Percentiles rank a stretch among this genome's conserved stretches.
Evolutionary conservation across 2,797 vertebrate genomes (phyloP).

Genomic region (Silurus lanzhouensis): DNA sequence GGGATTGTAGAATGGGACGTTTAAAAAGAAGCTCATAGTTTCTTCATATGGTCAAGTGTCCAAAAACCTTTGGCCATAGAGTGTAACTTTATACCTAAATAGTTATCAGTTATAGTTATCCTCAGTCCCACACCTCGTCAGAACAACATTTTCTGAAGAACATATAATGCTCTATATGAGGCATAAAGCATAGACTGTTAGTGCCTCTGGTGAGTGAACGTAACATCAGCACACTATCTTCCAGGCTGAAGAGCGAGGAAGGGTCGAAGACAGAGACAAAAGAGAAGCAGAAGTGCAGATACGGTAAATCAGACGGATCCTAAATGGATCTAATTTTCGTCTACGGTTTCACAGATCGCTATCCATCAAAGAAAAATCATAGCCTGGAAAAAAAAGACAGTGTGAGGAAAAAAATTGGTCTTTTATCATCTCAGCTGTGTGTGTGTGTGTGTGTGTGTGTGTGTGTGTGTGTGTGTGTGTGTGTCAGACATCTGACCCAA

Average conservation of each 20-base stretch:
- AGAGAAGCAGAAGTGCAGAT: background rate
- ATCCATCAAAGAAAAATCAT: constrained; percentile 19
- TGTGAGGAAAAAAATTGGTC: background rate
- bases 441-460: constrained; percentile 20
- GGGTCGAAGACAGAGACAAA: constrained; percentile 6
- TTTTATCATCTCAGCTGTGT: background rate
- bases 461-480: constrained; percentile 9
- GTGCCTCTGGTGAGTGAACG: too few species aligned
- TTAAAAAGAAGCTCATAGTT: too few species aligned
- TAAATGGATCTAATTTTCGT: constrained; percentile 20
- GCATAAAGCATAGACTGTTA: too few species aligned
- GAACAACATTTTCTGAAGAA: too few species aligned
- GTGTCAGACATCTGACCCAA: constrained; percentile 8
- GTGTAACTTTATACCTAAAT: background rate
- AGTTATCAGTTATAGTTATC: background rate
- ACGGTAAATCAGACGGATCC: constrained; percentile 8
- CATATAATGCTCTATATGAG: too few species aligned
- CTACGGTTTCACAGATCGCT: background rate
- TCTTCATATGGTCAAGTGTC: too few species aligned
- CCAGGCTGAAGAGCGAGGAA: background rate
- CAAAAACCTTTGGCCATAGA: too few species aligned
- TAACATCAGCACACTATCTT: background rate
- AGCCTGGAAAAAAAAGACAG: background rate
- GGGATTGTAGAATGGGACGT: too few species aligned
- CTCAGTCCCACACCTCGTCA: too few species aligned